Percentiles rank a stretch among this genome's conserved stretches.
Evolutionary conservation across 2,113 vertebrate genomes (phyloP).

Genomic region (Rhinopithecus roxellana): DNA sequence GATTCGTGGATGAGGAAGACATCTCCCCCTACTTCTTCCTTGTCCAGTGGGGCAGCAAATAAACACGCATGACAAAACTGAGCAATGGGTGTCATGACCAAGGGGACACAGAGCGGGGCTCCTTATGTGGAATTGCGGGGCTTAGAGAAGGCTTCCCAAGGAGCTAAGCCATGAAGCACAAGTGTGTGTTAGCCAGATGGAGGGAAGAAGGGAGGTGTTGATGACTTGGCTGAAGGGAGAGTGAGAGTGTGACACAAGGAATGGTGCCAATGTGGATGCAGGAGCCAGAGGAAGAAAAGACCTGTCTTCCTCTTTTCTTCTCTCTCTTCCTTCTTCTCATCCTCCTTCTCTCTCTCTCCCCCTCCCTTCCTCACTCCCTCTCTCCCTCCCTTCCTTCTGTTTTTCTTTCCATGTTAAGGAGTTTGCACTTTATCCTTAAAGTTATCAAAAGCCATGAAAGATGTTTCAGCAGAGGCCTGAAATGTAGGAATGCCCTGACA

Average conservation of each 20-base stretch:
- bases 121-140: fast-evolving
- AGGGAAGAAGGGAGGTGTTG: neutral
- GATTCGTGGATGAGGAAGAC: neutral
- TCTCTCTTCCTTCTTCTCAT: too few relatives aligned
- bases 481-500: neutral
- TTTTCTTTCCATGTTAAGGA: neutral
- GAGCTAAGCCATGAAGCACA: too few relatives aligned
- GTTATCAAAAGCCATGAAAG: neutral
- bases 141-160: neutral
- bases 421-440: neutral
- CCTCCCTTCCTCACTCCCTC: neutral
- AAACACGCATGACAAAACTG: neutral
- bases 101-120: fast-evolving
- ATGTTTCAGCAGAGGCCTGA: neutral
- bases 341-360: too few relatives aligned
- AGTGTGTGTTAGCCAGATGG: neutral
- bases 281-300: neutral
- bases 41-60: neutral
- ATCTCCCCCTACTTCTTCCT: neutral
- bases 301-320: neutral
- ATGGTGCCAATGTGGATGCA: fast-evolving
- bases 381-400: neutral
- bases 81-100: fast-evolving
- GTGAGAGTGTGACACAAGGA: neutral
- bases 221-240: fast-evolving